Evolutionary conservation across 2,797 vertebrate genomes (phyloP), one percentile per base, ranked within the genome.

Genomic region (Micropoecilia bifurca): DNA sequence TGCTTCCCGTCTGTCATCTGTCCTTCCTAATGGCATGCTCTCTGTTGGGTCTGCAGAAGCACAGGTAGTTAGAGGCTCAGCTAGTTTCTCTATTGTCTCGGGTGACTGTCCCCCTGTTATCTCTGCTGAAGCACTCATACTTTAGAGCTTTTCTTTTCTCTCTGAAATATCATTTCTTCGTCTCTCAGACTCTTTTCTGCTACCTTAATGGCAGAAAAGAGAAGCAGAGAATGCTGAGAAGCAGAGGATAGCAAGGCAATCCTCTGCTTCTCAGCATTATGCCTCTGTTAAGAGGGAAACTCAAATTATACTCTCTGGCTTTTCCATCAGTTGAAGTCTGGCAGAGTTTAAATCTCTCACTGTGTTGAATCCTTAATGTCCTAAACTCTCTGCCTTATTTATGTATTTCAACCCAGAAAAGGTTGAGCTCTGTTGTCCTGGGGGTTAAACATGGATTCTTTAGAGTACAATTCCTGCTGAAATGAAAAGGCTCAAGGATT

Each of bases 21-120:
- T 81, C 74, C 85, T 74, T 89, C 73, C 80, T 91, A 92, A 92
- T 93, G 84, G 74, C 78, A 88, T 80, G 80, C 85, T 93, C 82
- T 87, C 61, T 84, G 82, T 76, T 73, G 25, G 13, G 0, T 80
- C 48, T 73, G 79, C 71, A 80, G 81, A 33, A 83, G 18, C 85
- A 90, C 88, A 90, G 88, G 87, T 90, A 88, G 78, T 93, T 92
- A 90, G 82, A 78, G 89, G 90, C 90, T 92, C 87, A 89, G 84
- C 73, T 66, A 89, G 80, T 61, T 73, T 87, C 75, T 75, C 59
- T 53, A 61, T 79, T 78, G 74, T 77, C 20, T 63, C 61, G 39
- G n/a, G 59, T 20, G 68, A 45, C 85, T 48, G 81, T 86, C 87
- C 71, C 87, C 85, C 91, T 92, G 88, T 93, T 83, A 92, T 92